A percentile compares a stretch with the other conserved stretches of the same genome.
These are phyloP conservation scores for Atherinomorus stipes DNA, from an alignment of 2,113 vertebrate genomes.

Conservation along the genomic window DNA sequence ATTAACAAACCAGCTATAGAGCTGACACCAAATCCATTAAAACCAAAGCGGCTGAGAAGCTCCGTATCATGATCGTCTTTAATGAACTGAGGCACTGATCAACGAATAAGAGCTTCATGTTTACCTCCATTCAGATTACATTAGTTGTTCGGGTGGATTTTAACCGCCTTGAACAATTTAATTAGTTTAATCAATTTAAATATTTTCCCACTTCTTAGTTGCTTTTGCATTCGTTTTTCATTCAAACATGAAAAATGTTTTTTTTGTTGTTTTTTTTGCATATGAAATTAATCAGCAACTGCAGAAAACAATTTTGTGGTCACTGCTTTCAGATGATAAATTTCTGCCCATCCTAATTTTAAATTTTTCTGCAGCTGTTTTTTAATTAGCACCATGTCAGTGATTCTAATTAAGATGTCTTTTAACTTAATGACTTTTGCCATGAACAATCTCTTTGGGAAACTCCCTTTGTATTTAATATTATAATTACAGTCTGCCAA, in stretches of 20 bases:
- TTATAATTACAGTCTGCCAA: slow-evolving; percentile 1
- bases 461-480: slow-evolving; percentile 19
- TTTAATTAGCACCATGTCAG: slow-evolving; percentile 41
- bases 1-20: not conserved
- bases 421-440: slow-evolving; percentile 36
- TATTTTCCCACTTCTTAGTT: not conserved
- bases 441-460: slow-evolving; percentile 8
- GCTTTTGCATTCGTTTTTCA: not conserved
- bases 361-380: slow-evolving; percentile 21
- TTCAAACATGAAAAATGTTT: not conserved
- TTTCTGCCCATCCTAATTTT: slow-evolving; percentile 17
- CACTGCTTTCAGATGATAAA: slow-evolving; percentile 25
- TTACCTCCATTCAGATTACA: not conserved
- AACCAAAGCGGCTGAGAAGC: slow-evolving; percentile 33
- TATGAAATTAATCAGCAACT: slow-evolving; percentile 5
- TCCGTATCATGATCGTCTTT: not conserved
- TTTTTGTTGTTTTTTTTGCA: not conserved
- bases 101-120: not conserved
- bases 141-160: not conserved
- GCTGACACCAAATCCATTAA: slow-evolving; percentile 7
- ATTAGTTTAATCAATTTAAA: not conserved
- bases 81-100: too few species aligned
- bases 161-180: not conserved
- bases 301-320: slow-evolving; percentile 17
- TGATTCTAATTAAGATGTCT: slow-evolving; percentile 43